Percentiles rank a stretch among this genome's conserved stretches.
These are phyloP conservation scores for Autographa gamma DNA, from an alignment of 2,888 invertebrate species.

Conservation along the genomic window DNA sequence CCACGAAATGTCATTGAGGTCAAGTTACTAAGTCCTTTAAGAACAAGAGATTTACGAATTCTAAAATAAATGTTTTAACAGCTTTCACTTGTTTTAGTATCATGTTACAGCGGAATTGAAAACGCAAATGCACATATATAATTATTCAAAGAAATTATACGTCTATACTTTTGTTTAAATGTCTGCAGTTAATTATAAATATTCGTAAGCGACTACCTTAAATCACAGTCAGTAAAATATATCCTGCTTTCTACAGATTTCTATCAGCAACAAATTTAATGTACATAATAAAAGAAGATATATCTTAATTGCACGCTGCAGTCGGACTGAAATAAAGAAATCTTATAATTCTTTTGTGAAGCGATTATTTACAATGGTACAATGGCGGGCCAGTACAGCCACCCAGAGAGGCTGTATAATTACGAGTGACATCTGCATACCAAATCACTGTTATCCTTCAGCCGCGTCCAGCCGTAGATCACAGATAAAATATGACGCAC, in stretches of 20 bases:
- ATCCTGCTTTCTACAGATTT: constrained; percentile 57
- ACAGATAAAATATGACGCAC: constrained; percentile 72
- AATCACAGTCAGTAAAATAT: constrained; percentile 32
- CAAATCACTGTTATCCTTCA: constrained; percentile 76
- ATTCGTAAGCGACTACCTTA: constrained; percentile 41
- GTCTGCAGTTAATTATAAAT: constrained; percentile 36
- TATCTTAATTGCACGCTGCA: constrained; percentile 45
- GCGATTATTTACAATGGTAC: constrained; percentile 53
- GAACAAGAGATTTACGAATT: not conserved
- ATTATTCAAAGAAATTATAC: constrained; percentile 26
- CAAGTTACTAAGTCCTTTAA: not conserved
- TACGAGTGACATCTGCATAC: constrained; percentile 71
- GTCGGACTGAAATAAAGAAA: constrained; percentile 44
- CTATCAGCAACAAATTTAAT: constrained; percentile 36
- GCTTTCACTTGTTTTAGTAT: not conserved
- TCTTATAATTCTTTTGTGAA: constrained; percentile 58
- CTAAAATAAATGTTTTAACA: not conserved
- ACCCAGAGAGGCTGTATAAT: constrained; percentile 63
- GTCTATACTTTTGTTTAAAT: constrained; percentile 52
- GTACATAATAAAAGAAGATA: constrained; percentile 30
- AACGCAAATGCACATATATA: constrained; percentile 18
- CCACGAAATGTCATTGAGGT: not conserved
- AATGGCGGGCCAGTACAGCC: constrained; percentile 52
- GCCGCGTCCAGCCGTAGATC: constrained; percentile 62
- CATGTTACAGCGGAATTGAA: not conserved